Percentiles rank a stretch among this genome's conserved stretches.
These are phyloP conservation scores for Sminthopsis crassicaudata DNA, from an alignment of 2,113 vertebrate genomes.

Conservation along the genomic window DNA sequence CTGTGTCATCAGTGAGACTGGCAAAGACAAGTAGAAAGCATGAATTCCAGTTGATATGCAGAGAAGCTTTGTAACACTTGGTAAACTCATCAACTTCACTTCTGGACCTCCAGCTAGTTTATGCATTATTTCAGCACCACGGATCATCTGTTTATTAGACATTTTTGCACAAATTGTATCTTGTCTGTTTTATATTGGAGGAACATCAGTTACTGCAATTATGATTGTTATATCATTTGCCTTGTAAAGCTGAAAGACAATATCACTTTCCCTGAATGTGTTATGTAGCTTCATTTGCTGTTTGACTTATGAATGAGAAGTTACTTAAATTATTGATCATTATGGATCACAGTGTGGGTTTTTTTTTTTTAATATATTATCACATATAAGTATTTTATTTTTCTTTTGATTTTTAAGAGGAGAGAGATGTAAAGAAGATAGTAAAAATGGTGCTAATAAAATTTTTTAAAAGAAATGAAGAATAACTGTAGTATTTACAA, in stretches of 20 bases:
- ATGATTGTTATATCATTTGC: slow-evolving; percentile 83
- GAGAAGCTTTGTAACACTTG: slow-evolving; percentile 72
- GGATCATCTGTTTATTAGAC: slow-evolving; percentile 79
- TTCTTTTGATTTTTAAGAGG: background rate
- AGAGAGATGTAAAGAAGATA: background rate
- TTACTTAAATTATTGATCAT: slow-evolving; percentile 78
- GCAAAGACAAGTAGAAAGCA: slow-evolving; percentile 99
- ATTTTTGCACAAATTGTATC: slow-evolving; percentile 85
- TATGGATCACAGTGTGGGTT: too few species aligned
- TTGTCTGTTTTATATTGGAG: slow-evolving; percentile 80
- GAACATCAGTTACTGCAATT: slow-evolving; percentile 76
- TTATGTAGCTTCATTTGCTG: slow-evolving; percentile 77
- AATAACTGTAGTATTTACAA: background rate
- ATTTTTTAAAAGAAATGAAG: background rate
- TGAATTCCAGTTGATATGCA: slow-evolving; percentile 82
- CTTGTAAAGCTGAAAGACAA: slow-evolving; percentile 78
- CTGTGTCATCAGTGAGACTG: slow-evolving; percentile 98
- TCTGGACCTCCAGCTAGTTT: slow-evolving; percentile 74
- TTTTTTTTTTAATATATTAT: too few species aligned
- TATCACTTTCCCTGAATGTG: slow-evolving; percentile 77
- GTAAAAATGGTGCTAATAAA: background rate
- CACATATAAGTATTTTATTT: background rate
- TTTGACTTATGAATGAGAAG: slow-evolving; percentile 80
- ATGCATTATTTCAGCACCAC: slow-evolving; percentile 75
- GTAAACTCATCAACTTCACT: slow-evolving; percentile 73